phyloP scores from a whole-genome alignment of 2,888 invertebrate genomes.

The Hybos culiciformis region DNA sequence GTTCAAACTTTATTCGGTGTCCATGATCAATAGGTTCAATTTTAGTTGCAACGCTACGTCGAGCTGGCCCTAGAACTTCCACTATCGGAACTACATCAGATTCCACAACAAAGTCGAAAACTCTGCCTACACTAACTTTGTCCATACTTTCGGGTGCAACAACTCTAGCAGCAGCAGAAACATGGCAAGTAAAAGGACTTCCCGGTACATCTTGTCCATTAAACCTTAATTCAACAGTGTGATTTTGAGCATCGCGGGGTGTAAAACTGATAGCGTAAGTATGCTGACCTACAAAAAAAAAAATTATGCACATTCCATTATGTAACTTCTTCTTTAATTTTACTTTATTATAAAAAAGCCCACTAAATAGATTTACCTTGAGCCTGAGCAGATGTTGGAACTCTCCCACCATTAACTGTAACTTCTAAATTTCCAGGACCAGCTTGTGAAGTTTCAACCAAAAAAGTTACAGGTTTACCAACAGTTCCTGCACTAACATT shows the following conservation, averaged over 20 bases:
- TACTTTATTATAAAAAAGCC: too few species aligned
- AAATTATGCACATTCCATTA: too few species aligned
- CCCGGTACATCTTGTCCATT: slow-evolving; percentile 93
- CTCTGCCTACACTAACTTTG: slow-evolving; percentile 74
- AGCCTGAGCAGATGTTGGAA: slow-evolving; percentile 91
- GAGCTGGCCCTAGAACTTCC: slow-evolving; percentile 62
- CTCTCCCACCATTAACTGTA: slow-evolving; percentile 93
- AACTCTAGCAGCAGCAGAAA: slow-evolving; percentile 69
- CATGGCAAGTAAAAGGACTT: slow-evolving; percentile 39
- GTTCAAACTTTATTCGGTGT: slow-evolving; percentile 58
- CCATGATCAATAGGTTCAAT: slow-evolving; percentile 31
- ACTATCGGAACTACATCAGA: slow-evolving; percentile 71
- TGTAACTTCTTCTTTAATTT: too few species aligned
- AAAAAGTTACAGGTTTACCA: slow-evolving; percentile 80
- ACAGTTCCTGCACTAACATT: slow-evolving; percentile 78
- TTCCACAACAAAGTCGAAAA: slow-evolving; percentile 76
- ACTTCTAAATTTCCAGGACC: slow-evolving; percentile 98
- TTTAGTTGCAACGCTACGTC: slow-evolving; percentile 56
- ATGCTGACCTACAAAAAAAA: too few species aligned
- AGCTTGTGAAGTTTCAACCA: slow-evolving; percentile 95
- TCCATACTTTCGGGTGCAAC: slow-evolving; percentile 74
- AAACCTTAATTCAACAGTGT: slow-evolving; percentile 89
- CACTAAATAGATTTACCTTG: too few species aligned
- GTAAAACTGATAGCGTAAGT: slow-evolving; percentile 95
- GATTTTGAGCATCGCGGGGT: slow-evolving; percentile 78